These are phyloP conservation scores for Hypothenemus hampei DNA, from an alignment of 1,140 invertebrate genomes.

Conservation along the genomic window DNA sequence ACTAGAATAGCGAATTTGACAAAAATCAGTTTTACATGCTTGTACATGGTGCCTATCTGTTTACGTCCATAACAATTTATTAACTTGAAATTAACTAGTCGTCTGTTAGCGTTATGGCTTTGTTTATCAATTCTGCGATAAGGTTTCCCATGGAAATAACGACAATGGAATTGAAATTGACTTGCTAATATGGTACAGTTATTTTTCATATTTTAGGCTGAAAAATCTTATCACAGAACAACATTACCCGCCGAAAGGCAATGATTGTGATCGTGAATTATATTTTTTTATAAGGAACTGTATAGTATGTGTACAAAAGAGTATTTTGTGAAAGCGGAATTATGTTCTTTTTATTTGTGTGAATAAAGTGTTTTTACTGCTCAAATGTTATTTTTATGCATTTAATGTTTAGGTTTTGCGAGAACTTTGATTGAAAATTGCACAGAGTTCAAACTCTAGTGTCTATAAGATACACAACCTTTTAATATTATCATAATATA, in stretches of 20 bases:
- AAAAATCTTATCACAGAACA: neutral
- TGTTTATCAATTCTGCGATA: neutral
- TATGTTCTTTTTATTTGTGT: slow-evolving; percentile 21
- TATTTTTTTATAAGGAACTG: slow-evolving; percentile 43
- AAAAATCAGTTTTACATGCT: neutral
- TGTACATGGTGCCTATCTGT: slow-evolving; percentile 10
- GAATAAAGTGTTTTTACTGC: slow-evolving; percentile 26
- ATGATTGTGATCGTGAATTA: slow-evolving; percentile 35
- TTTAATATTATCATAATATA: too few species aligned
- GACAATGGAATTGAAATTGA: neutral
- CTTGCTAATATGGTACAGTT: slow-evolving; percentile 1
- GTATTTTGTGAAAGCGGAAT: slow-evolving; percentile 43
- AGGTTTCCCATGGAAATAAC: neutral
- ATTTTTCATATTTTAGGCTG: too few species aligned
- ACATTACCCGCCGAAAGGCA: slow-evolving; percentile 16
- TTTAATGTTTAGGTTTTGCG: too few species aligned
- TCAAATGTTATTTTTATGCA: neutral
- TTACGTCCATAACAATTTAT: slow-evolving; percentile 18
- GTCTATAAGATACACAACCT: too few species aligned
- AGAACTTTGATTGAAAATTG: too few species aligned
- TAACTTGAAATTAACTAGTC: slow-evolving; percentile 22
- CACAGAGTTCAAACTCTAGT: too few species aligned
- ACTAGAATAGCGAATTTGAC: too few species aligned
- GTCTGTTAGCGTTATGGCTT: slow-evolving; percentile 1
- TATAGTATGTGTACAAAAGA: slow-evolving; percentile 41